A percentile compares a stretch with the other conserved stretches of the same genome.
Conservation (phyloP, 1,140 invertebrate genomes). For the Orussus abietinus region DNA sequence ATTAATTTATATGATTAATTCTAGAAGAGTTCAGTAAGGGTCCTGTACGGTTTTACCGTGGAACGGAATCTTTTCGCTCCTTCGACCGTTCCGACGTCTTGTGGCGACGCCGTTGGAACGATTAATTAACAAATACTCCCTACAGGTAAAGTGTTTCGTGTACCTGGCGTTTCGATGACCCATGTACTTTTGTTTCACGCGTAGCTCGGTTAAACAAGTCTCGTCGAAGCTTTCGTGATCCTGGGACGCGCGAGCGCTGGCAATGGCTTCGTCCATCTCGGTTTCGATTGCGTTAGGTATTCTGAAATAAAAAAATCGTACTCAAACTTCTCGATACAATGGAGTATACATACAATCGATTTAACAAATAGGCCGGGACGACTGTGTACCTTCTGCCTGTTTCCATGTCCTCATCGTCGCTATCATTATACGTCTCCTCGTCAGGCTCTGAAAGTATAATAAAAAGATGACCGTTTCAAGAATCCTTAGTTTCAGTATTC, state of each 20-base stretch:
- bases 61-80: too few relatives aligned
- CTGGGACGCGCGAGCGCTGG: conserved; percentile 24
- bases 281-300: conserved; percentile 37
- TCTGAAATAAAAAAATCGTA: conserved; percentile 27
- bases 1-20: too few relatives aligned
- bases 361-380: too few relatives aligned
- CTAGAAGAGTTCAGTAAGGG: too few relatives aligned
- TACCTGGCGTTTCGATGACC: conserved; percentile 82
- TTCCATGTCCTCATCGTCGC: conserved; percentile 47
- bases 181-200: conserved; percentile 67
- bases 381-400: conserved; percentile 31
- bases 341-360: too few relatives aligned
- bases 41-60: too few relatives aligned
- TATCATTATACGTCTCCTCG: conserved; percentile 47
- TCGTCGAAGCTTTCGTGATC: conserved; percentile 33
- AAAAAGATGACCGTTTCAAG: conserved; percentile 11
- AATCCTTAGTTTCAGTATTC: too few relatives aligned
- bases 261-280: conserved; percentile 45
- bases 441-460: conserved; percentile 36
- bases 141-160: too few relatives aligned
- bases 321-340: too few relatives aligned
- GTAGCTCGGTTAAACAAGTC: conserved; percentile 40
- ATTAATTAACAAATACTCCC: too few relatives aligned
- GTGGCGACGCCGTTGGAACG: too few relatives aligned
- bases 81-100: too few relatives aligned